Percentiles rank a stretch among this genome's conserved stretches.
Evolutionary conservation across 92 coral and sea anemone genomes (phyloP).

Genomic region (Hydrozoanthus gracilis): DNA sequence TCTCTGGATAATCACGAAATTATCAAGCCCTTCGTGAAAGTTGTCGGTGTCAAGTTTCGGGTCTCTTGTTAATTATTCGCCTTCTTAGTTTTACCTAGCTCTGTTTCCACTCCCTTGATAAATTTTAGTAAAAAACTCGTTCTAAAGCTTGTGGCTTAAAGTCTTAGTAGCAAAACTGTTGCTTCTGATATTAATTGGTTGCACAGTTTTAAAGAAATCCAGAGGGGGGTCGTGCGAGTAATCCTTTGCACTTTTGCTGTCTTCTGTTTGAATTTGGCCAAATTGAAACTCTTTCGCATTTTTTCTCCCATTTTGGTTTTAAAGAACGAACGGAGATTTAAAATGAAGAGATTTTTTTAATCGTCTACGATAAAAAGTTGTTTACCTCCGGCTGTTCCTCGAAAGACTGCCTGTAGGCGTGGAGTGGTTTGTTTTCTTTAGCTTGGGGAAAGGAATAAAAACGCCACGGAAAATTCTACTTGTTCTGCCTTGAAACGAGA

Average conservation of each 20-base stretch:
- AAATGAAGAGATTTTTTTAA: not conserved
- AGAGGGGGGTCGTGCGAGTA: not conserved
- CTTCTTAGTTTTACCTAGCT: not conserved
- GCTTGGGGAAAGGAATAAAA: not conserved
- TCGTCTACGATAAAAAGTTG: not conserved
- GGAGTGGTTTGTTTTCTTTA: not conserved
- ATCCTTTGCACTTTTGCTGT: not conserved
- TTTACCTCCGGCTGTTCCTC: not conserved
- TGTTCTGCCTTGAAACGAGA: too few relatives aligned
- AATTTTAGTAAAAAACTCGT: not conserved
- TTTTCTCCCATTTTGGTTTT: not conserved
- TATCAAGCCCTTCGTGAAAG: conserved; percentile 10
- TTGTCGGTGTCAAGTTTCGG: conserved; percentile 19
- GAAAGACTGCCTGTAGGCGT: not conserved
- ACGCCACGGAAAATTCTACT: not conserved
- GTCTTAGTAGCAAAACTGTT: not conserved
- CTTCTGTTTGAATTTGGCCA: not conserved
- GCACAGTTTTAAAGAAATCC: conserved; percentile 5
- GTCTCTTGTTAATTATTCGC: not conserved
- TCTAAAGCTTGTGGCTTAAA: not conserved
- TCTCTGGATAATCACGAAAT: conserved; percentile 7
- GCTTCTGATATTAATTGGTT: not conserved
- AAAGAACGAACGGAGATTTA: not conserved
- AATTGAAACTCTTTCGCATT: not conserved
- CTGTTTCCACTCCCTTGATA: not conserved